Conservation (phyloP, 2,888 invertebrate species). For the Bembecia ichneumoniformis region DNA sequence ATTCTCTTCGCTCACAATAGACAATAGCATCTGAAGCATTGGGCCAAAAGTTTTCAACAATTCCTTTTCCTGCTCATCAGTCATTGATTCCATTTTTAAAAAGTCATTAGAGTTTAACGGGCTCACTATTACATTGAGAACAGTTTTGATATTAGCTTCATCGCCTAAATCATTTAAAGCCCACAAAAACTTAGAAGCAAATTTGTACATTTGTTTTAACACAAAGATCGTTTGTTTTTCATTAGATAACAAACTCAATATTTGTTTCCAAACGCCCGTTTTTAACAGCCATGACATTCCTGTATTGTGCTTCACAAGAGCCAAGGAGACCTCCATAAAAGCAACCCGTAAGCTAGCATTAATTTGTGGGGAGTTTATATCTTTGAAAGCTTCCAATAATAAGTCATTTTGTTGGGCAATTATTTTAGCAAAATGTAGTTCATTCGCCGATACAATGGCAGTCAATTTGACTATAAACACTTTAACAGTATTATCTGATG, state of each 20-base stretch:
- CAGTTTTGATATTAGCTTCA: conserved; percentile 60
- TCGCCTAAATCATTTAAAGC: conserved; percentile 64
- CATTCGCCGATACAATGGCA: conserved; percentile 72
- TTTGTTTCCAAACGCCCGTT: conserved; percentile 75
- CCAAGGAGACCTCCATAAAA: conserved; percentile 74
- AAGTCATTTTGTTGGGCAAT: conserved; percentile 41
- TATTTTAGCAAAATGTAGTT: conserved; percentile 73
- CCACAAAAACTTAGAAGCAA: conserved; percentile 74
- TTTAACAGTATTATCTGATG: conserved; percentile 44
- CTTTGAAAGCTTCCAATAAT: conserved; percentile 30
- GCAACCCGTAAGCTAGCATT: conserved; percentile 78
- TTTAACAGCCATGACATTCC: conserved; percentile 78
- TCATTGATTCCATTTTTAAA: conserved; percentile 57
- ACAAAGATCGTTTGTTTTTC: conserved; percentile 81
- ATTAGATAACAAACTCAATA: conserved; percentile 73
- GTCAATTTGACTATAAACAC: conserved; percentile 77
- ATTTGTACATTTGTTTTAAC: conserved; percentile 75
- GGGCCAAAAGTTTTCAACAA: conserved; percentile 69
- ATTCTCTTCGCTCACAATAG: conserved; percentile 65
- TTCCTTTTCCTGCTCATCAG: conserved; percentile 61
- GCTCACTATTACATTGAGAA: conserved; percentile 69
- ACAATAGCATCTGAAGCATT: conserved; percentile 68
- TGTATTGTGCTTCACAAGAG: conserved; percentile 73
- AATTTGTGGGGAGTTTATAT: conserved; percentile 39
- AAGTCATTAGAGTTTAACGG: conserved; percentile 73